Conservation (phyloP, 2,113 vertebrate species). For the Gracilinanus agilis region DNA sequence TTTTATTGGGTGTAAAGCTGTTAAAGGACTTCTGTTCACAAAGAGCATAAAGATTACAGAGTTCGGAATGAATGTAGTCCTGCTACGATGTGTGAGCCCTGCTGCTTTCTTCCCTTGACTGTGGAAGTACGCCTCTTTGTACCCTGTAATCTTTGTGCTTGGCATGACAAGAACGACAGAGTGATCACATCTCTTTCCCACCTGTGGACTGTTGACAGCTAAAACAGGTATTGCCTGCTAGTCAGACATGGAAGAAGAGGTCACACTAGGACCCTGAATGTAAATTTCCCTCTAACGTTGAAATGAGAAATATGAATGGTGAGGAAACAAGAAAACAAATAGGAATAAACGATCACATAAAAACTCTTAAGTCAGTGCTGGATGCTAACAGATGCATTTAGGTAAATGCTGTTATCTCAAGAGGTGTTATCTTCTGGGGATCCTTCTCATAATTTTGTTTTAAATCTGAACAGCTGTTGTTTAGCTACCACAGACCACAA, state of each 20-base stretch:
- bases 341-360: constrained; percentile 77
- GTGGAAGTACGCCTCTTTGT: constrained; percentile 59
- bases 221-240: constrained; percentile 45
- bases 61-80: constrained; percentile 54
- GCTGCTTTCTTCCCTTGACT: constrained; percentile 76
- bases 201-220: constrained; percentile 45
- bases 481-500: constrained; percentile 95
- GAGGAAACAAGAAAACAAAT: constrained; percentile 65
- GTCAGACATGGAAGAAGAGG: neutral
- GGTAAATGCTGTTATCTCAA: constrained; percentile 88
- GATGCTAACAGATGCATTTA: constrained; percentile 88
- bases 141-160: neutral
- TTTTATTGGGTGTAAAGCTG: constrained; percentile 88
- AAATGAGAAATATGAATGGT: neutral
- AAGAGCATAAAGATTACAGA: constrained; percentile 74
- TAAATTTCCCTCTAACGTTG: neutral
- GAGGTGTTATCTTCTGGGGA: constrained; percentile 92
- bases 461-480: constrained; percentile 96
- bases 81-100: constrained; percentile 68
- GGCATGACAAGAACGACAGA: neutral
- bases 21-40: constrained; percentile 83
- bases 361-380: constrained; percentile 80
- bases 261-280: neutral
- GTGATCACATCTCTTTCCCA: constrained; percentile 12
- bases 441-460: constrained; percentile 95